Evolutionary conservation across 2,888 invertebrate species (phyloP), one percentile per base, ranked within the genome.

Genomic region (Heliconius ethilla): DNA sequence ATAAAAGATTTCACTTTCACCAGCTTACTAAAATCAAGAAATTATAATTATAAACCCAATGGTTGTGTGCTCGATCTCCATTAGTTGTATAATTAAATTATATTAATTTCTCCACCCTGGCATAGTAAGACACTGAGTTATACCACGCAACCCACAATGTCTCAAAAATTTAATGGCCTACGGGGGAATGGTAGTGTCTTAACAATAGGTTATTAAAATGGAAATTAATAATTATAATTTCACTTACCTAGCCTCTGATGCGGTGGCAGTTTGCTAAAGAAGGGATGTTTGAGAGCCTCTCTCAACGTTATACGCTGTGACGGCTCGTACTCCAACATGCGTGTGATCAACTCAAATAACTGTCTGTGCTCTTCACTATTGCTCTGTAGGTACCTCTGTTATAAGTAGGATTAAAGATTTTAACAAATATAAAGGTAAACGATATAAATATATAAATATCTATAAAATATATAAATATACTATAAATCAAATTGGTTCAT

Each of bases 261-360:
- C 78, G 96, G 95, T 81, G 98, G 97, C 87, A 98, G 96, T 88
- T 97, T 97, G 87, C 96, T 96, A 95, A 99, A 99, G 95, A 99
- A 99, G 76, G 98, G 97, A 95, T 99, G 99, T 75, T 96, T 94
- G 86, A 99, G 94, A 25, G 99, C 98, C 86, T 99, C 98, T 83
- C 96, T 94, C 85, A 99, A 95, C 85, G 97, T 96, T 87, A 99
- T 96, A 82, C 99, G 96, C 88, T 98, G 97, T 81, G 96, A 95
- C 45, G 99, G 99, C 90, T 99, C 99, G 93, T 99, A 99, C 86
- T 99, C 99, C 89, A 99, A 95, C 99, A 99, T 99, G 91, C 97
- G 96, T 86, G 97, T 96, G 85, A 99, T 97, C 88, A 99, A 95
- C 90, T 99, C 98, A 92, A 99, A 99, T 87, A 99, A 95, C 89